A percentile compares a stretch with the other conserved stretches of the same genome.
These are phyloP conservation scores for Dipodomys merriami DNA, from an alignment of 2,113 vertebrate species.

Conservation along the genomic window DNA sequence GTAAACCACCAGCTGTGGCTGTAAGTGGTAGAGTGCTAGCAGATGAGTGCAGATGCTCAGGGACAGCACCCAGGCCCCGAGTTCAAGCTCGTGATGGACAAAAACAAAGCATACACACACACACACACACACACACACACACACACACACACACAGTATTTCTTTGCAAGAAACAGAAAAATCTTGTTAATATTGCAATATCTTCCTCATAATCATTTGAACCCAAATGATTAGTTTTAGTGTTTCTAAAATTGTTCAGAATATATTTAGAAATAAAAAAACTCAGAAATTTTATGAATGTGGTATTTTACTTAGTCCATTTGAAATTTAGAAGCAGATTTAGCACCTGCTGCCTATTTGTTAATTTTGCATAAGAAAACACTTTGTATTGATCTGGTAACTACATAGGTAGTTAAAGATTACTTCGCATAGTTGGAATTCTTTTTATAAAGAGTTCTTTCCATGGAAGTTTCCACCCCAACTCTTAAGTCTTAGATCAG, in stretches of 20 bases:
- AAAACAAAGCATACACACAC: no score
- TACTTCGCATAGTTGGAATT: no score
- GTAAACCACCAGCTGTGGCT: no score
- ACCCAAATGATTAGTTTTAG: slow-evolving; percentile 16
- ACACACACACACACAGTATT: no score
- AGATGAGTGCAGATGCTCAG: no score
- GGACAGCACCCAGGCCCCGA: no score
- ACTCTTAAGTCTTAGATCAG: neutral
- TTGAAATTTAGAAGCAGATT: slow-evolving; percentile 52
- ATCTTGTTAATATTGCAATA: neutral
- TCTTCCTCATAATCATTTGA: slow-evolving; percentile 49
- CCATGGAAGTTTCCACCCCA: neutral
- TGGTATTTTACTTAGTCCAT: slow-evolving; percentile 37
- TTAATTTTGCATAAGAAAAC: no score
- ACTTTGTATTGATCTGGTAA: no score
- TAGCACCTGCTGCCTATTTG: neutral
- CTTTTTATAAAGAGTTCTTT: neutral
- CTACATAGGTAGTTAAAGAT: no score
- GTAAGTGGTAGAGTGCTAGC: no score
- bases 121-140: no score
- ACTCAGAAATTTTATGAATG: slow-evolving; percentile 54
- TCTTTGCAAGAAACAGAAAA: slow-evolving; percentile 18
- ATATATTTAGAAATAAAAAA: slow-evolving; percentile 36
- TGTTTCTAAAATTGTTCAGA: slow-evolving; percentile 47
- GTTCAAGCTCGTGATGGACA: no score